A percentile compares a stretch with the other conserved stretches of the same genome.
phyloP scores from a whole-genome alignment of 1,140 invertebrate species.

The Listronotus bonariensis region DNA sequence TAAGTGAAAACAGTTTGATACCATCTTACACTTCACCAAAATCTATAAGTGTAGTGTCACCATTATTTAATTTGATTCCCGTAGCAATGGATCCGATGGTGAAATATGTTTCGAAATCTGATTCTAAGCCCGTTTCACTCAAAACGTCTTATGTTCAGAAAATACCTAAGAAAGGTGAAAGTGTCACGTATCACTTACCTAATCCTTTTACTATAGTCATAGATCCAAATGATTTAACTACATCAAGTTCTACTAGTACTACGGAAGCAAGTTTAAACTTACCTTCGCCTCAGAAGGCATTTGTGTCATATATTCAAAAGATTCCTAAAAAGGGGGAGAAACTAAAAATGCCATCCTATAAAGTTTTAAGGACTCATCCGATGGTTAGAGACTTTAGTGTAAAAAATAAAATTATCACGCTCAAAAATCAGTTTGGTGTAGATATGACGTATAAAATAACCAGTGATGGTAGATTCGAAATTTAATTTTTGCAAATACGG shows the following conservation, averaged over 20 bases:
- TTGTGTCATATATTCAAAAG: conserved; percentile 25
- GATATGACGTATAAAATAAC: conserved; percentile 12
- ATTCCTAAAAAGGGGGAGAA: conserved; percentile 14
- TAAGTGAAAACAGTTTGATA: neutral
- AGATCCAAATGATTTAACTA: conserved; percentile 26
- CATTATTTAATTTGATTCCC: too few species aligned
- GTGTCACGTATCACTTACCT: conserved; percentile 6
- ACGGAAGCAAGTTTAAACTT: neutral
- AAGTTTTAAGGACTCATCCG: conserved; percentile 16
- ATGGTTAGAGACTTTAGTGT: conserved; percentile 14
- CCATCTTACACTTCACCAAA: neutral
- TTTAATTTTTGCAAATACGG: neutral
- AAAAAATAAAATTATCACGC: neutral
- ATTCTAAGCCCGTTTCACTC: neutral
- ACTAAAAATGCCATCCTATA: conserved; percentile 2
- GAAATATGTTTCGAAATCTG: neutral
- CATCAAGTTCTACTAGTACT: neutral
- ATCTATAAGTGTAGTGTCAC: neutral
- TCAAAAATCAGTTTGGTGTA: conserved; percentile 5
- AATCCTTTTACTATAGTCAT: conserved; percentile 24
- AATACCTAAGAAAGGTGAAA: conserved; percentile 26
- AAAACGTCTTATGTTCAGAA: conserved; percentile 13
- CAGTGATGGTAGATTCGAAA: conserved; percentile 22
- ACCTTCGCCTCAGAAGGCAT: neutral
- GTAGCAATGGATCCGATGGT: too few species aligned